Evolutionary conservation across 2,113 vertebrate genomes (phyloP), one percentile per base, ranked within the genome.

Genomic region (Acanthisitta chloris): DNA sequence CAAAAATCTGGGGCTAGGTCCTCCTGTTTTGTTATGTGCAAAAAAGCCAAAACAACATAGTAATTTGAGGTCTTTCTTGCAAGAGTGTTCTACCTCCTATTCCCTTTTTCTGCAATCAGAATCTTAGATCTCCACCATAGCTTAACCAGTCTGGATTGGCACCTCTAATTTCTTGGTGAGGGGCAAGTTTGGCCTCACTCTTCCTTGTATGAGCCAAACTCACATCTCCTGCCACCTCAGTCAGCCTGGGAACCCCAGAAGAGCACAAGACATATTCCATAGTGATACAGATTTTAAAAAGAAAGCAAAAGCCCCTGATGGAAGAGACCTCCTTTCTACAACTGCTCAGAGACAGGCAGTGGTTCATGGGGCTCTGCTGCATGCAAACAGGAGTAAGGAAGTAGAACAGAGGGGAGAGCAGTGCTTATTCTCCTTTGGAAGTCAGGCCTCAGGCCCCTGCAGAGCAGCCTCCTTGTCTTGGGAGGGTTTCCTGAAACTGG

Each of bases 341-440:
- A 7, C 7, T 67, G 43, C 29, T 72, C 42, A 0, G 33, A 64
- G 36, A 49, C 9, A 19, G 0, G 0, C 17, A 42, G 28, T 3
- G 40, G 66, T 15, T 59, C 2, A 0, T 2, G 5, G 17, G 21
- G 55, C 34, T 0, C 1, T 5, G 12, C 17, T 43, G 34, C 31
- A 10, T 12, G 10, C 36, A 38, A 55, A 70, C 67, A 48, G 4
- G 24, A 24, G 15, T 23, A 42, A 42, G 29, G 23, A 81, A 42
- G 55, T 77, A 33, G 31, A 31, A 15, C 1, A 43, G 49, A 40
- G 24, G 31, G 12, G 38, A 70, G 26, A 77, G 54, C 29, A 65
- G 49, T 17, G 31, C 36, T 42, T 62, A 21, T 31, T 14, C 31
- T 55, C 17, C 18, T n/a, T 36, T 8, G 9, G 24, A 61, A 52